Evolutionary conservation across 2,113 vertebrate species (phyloP).

Genomic region (Chinchilla lanigera): DNA sequence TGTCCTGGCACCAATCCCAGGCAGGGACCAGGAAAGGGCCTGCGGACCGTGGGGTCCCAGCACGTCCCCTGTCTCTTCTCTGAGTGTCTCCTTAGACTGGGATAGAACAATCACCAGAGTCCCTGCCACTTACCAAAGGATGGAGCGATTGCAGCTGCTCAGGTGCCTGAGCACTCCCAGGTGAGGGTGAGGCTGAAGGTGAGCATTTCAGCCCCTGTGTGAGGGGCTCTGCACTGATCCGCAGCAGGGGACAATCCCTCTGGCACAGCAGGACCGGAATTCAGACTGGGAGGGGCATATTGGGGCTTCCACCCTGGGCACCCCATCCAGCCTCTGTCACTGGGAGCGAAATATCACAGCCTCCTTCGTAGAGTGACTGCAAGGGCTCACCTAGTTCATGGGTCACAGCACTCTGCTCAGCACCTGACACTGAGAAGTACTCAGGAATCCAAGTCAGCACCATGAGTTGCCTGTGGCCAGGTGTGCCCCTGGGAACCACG

Average conservation of each 20-base stretch:
- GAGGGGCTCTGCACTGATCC: neutral
- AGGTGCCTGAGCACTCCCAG: accelerated
- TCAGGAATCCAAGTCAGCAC: accelerated
- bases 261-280: neutral
- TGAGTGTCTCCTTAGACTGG: neutral
- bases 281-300: neutral
- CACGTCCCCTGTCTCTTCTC: neutral
- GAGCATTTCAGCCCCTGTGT: accelerated
- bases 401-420: too few species aligned
- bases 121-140: neutral
- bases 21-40: too few species aligned
- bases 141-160: neutral
- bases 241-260: neutral
- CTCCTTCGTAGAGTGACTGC: neutral
- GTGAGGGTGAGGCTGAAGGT: too few species aligned
- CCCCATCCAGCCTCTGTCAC: accelerated
- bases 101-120: accelerated
- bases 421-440: neutral
- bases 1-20: accelerated
- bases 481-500: neutral
- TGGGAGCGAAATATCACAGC: accelerated
- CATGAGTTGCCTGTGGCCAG: accelerated
- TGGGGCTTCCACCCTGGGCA: neutral
- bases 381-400: accelerated
- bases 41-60: accelerated